These are phyloP conservation scores for Hirtodrosophila duncani DNA, from an alignment of 2,888 invertebrate species.

Conservation along the genomic window DNA sequence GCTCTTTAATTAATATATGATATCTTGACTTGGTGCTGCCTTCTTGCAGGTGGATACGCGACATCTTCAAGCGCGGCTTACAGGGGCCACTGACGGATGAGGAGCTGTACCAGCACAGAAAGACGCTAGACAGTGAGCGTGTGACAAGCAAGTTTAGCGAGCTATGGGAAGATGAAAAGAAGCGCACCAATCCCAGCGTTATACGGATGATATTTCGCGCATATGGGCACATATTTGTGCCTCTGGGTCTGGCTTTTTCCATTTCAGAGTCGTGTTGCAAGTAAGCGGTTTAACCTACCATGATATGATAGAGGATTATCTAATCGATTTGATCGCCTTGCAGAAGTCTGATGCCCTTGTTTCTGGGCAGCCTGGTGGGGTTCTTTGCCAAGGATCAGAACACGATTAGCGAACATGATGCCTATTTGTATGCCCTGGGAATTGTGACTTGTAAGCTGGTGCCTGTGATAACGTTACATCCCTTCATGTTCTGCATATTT, in stretches of 20 bases:
- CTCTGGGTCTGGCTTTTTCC: slow-evolving; percentile 70
- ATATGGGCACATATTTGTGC: slow-evolving; percentile 77
- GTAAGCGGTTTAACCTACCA: slow-evolving; percentile 47
- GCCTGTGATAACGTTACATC: slow-evolving; percentile 83
- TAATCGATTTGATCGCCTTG: too few species aligned
- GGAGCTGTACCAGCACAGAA: slow-evolving; percentile 81
- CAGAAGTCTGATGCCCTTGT: slow-evolving; percentile 83
- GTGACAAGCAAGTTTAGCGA: slow-evolving; percentile 78
- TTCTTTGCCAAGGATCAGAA: slow-evolving; percentile 81
- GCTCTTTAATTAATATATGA: too few species aligned
- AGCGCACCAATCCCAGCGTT: slow-evolving; percentile 78
- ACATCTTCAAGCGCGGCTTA: slow-evolving; percentile 79
- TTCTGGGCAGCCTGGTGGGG: slow-evolving; percentile 83
- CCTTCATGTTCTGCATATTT: slow-evolving; percentile 85
- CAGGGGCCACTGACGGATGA: slow-evolving; percentile 79
- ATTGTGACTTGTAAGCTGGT: slow-evolving; percentile 81
- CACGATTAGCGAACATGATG: slow-evolving; percentile 79
- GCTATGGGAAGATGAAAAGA: slow-evolving; percentile 77
- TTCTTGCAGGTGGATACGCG: slow-evolving; percentile 78
- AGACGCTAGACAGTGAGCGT: slow-evolving; percentile 79
- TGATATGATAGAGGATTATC: slow-evolving; percentile 11
- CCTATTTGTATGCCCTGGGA: slow-evolving; percentile 84
- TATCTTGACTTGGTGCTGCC: too few species aligned
- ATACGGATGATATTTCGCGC: slow-evolving; percentile 77
- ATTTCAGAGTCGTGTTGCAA: slow-evolving; percentile 72